Base-by-base conservation (phyloP, 2,888 invertebrate species). In the Drosophila subquinaria region DNA sequence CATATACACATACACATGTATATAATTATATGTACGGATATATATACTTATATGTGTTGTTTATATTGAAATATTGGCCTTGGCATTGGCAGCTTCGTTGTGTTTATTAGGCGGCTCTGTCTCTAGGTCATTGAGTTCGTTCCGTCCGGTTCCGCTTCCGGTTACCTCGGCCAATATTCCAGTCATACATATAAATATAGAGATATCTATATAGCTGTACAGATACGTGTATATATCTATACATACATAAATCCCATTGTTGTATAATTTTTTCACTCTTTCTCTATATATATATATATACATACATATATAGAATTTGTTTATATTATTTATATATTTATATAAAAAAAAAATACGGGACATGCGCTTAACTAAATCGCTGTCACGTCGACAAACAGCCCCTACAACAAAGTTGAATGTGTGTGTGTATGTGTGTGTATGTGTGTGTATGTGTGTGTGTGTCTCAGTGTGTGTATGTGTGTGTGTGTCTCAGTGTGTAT, bases 201-300 rank as follows among this genome's bases (percentile, higher is more conserved):
- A 17, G 1, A 17, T 6, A 30, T 30, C 6, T 30, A 30, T 30
- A 50, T 35, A 64, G 17, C 40, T 23, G n/a, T 13, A 47, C 45
- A 30, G 13, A 63, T 55, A 48, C 15, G 33, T 61, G 42, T 23
- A 65, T 50, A 56, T 35, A 35, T 43, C 35, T 61, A 59, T 51
- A 45, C 36, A 52, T 30, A 65, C 40, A 53, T 57, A 38, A 23
- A 56, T 52, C 30, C 36, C 38, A 36, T 43, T 53, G 68, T 40
- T 59, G 72, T 64, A 77, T 72, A 57, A 59, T 68, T 69, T 72
- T 79, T 74, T 74, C 74, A 76, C 70, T 69, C 61, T 73, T 53
- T 62, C 56, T 70, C 51, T 62, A 43, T 52, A 51, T 66, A 55
- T 62, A 59, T 56, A 43, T 52, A 51, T 66, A 55, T 62, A 59